Base-by-base conservation (phyloP, 2,888 invertebrate species). In the Gymnocheta viridis region DNA sequence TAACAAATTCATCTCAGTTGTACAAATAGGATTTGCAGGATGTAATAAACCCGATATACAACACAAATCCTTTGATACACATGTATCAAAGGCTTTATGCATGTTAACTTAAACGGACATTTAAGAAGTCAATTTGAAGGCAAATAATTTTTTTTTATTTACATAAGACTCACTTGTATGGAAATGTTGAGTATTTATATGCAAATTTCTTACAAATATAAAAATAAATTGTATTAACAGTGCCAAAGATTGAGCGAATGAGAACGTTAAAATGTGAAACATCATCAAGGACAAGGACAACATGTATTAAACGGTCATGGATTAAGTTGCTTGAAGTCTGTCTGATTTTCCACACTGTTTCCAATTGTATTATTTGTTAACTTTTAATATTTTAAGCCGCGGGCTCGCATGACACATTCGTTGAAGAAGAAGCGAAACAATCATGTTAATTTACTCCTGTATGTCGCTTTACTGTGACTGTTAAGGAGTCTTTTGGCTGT, bases 81-180 rank as follows among this genome's bases (percentile, higher is more conserved):
- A 32, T 32, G 4, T 47, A 51, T 32, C n/a, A 51, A 35, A 51
- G 67, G 35, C 51, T 73, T 49, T 73, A 49, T 38, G 6, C 47
- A 51, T 24, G 38, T 56, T 47, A 47, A 76, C 66, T 54, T 44
- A 66, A 76, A 76, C 19, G 44, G 35, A 32, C 56, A 35, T 66
- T 56, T 74, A 22, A 66, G 17, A 17, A 66, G 64, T 64, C 64
- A 76, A 76, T 76, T 76, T 66, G 17, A 44, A 72, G 56, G 56
- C 32, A 66, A 76, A 60, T 41, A 22, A 54, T 7, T 54, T 62
- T 51, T 49, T 22, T 27, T 38, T 24, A n/a, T n/a, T n/a, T n/a
- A n/a, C n/a, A n/a, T 6, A 19, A 49, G 29, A n/a, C 32, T 38
- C 35, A 22, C 24, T 73, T 32, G 44, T 58, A 10, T 47, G 29